Base-by-base conservation (phyloP, 2,113 vertebrate species). In the Corythornis cristatus region DNA sequence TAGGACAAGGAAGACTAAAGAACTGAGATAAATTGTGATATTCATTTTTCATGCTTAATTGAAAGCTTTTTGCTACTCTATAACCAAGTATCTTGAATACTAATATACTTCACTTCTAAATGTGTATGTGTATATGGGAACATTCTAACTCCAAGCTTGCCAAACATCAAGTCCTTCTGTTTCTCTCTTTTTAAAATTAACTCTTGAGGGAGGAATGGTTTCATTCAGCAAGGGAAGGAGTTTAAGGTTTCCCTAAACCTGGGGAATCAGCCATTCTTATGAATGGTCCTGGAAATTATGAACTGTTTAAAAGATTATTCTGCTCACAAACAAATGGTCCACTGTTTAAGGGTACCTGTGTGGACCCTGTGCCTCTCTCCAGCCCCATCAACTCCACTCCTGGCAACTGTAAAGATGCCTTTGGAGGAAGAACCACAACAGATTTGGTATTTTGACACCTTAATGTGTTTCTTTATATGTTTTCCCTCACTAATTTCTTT, bases 101-200 rank as follows among this genome's bases (percentile, higher is more conserved):
- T 93, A 95, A 97, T 87, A 91, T 68, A 66, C 78, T 96, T 95
- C 92, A 94, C 87, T 95, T 96, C 92, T 92, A 87, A 97, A 94
- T 77, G 92, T 89, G 95, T 88, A 86, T 96, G 96, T 93, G 89
- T 93, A 95, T 95, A 95, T 96, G 96, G 95, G 96, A 97, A 96
- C 26, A 62, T 93, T 97, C 94, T 92, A 96, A 90, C 54, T 62
- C 65, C 54, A 93, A 79, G 76, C 95, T 94, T 97, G 97, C 96
- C 97, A 97, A 97, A 91, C 78, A 89, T 89, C 78, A 88, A 94
- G 96, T 83, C 62, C 80, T 93, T 96, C 94, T 96, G 88, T 96
- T 87, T 96, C 82, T 95, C 70, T 96, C 94, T 93, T 97, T 97
- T 94, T 91, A 84, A 97, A 97, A 96, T 96, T 97, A 97, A 97